A percentile compares a stretch with the other conserved stretches of the same genome.
Evolutionary conservation across 2,797 vertebrate species (phyloP).

Genomic region (Amphiprion clarkii): DNA sequence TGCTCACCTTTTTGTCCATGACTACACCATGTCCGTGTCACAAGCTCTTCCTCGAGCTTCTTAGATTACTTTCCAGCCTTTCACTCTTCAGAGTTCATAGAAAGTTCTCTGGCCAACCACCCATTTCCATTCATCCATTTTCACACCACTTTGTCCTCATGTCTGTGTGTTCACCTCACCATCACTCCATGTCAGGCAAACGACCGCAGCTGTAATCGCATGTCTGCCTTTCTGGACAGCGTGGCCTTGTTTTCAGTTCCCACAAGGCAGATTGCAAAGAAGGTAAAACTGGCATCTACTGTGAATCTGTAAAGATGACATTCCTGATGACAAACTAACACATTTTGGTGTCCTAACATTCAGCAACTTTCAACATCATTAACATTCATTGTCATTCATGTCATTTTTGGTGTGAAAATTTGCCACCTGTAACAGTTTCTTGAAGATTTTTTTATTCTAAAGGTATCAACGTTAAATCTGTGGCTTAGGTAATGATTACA

Average conservation of each 20-base stretch:
- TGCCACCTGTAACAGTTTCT: background rate
- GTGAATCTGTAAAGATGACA: slow-evolving; percentile 43
- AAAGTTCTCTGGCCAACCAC: slow-evolving; percentile 49
- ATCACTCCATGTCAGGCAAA: slow-evolving; percentile 86
- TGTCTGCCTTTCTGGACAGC: slow-evolving; percentile 92
- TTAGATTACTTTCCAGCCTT: slow-evolving; percentile 39
- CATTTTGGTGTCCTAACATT: slow-evolving; percentile 39
- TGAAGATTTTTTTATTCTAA: background rate
- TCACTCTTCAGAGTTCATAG: slow-evolving; percentile 44
- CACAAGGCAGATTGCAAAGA: slow-evolving; percentile 88
- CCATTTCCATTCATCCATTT: slow-evolving; percentile 66
- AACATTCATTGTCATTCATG: slow-evolving; percentile 40
- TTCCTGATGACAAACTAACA: slow-evolving; percentile 45
- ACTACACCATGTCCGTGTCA: slow-evolving; percentile 30
- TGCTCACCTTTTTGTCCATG: slow-evolving; percentile 27
- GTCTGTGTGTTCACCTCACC: slow-evolving; percentile 77
- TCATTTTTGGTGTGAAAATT: slow-evolving; percentile 19
- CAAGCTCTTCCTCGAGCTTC: slow-evolving; percentile 40
- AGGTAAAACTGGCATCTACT: slow-evolving; percentile 86
- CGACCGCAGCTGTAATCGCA: slow-evolving; percentile 90
- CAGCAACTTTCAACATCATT: slow-evolving; percentile 47
- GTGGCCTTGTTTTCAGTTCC: slow-evolving; percentile 87
- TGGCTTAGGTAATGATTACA: slow-evolving; percentile 1
- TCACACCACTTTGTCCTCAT: slow-evolving; percentile 78
- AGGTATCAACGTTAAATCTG: slow-evolving; percentile 3